Evolutionary conservation across 2,113 vertebrate species (phyloP), one percentile per base, ranked within the genome.

Genomic region (Abramis brama): DNA sequence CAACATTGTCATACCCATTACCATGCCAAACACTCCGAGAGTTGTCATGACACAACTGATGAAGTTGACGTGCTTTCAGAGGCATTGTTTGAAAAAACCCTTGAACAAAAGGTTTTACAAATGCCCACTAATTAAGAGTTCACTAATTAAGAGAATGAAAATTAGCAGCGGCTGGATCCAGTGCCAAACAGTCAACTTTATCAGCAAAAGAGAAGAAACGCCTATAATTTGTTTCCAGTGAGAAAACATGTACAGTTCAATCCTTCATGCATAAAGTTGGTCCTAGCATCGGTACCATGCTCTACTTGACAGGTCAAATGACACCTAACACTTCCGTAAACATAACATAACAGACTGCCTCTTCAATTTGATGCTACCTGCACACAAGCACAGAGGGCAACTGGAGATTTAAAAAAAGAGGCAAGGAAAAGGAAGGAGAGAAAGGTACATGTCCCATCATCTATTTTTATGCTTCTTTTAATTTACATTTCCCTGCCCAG

Each of bases 1-100:
- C 47, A 50, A 50, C 47, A 50, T 50, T 12, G 47, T 50, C 47
- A 50, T 50, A 13, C 47, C 47, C 11, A 50, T 50, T 50, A 13
- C 47, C 11, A 50, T 13, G 47, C 47, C 47, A 50, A 50, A 50
- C 47, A 50, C 9, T 47, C 45, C 0, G 45, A 50, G 47, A 50
- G 47, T 47, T 50, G 47, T 4, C 47, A 50, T 50, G 47, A 50
- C 12, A 97, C 96, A 95, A 98, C 96, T 97, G 96, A 97, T 97
- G 96, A 96, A 97, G 96, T 96, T 95, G 95, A 95, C 92, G 93
- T 92, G 95, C 95, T 96, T 97, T 96, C 92, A 97, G 95, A 96
- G 94, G 95, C 95, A 95, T 95, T 91, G 95, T 94, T 43, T 94
- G 95, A 94, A 94, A 96, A 36, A 95, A 95, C 92, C 95, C 93